These are phyloP conservation scores for Pangasius djambal DNA, from an alignment of 2,797 vertebrate species.

Conservation along the genomic window DNA sequence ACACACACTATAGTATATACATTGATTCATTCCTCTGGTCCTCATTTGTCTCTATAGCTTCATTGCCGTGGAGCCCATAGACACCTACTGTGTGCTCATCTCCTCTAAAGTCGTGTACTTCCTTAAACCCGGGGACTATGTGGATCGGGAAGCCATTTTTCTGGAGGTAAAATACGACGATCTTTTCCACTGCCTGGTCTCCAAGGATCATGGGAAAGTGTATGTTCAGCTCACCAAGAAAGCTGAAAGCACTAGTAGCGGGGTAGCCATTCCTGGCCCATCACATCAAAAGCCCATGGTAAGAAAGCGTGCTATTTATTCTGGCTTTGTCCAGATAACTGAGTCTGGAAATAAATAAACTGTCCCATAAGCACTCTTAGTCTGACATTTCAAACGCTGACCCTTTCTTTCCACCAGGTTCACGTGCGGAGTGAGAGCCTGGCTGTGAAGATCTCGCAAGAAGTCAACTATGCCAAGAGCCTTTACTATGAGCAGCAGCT, in stretches of 20 bases:
- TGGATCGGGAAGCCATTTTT: constrained; percentile 92
- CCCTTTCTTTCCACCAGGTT: constrained; percentile 78
- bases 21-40: background rate
- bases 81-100: constrained; percentile 93
- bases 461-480: constrained; percentile 99
- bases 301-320: constrained; percentile 58
- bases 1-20: background rate
- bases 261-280: constrained; percentile 91
- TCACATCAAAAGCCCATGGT: constrained; percentile 98
- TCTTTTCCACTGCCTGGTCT: constrained; percentile 97
- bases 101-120: constrained; percentile 97
- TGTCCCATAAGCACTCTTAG: background rate
- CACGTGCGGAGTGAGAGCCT: constrained; percentile 91
- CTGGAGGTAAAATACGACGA: constrained; percentile 96
- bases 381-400: background rate
- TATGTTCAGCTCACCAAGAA: constrained; percentile 98
- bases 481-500: constrained; percentile 98
- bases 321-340: background rate
- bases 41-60: constrained; percentile 76
- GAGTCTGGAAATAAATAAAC: background rate
- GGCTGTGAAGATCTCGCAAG: constrained; percentile 92
- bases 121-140: constrained; percentile 84
- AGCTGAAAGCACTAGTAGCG: constrained; percentile 87
- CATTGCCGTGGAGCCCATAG: constrained; percentile 91
- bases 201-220: constrained; percentile 92